Percentiles rank a stretch among this genome's conserved stretches.
Evolutionary conservation across 2,888 invertebrate species (phyloP).

Genomic region (Aleiodes testaceus): DNA sequence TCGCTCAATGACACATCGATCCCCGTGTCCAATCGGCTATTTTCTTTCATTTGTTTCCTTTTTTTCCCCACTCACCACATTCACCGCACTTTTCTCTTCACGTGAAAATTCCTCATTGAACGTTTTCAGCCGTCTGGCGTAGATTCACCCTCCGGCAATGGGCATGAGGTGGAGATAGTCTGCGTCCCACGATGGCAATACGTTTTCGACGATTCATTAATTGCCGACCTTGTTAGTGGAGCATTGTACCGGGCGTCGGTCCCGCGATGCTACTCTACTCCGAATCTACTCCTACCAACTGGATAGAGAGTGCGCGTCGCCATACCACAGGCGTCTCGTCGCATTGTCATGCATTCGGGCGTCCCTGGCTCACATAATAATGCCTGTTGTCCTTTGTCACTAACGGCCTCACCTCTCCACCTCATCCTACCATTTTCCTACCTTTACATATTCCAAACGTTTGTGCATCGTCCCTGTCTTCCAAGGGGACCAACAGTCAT

Average conservation of each 20-base stretch:
- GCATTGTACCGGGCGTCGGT: conserved; percentile 61
- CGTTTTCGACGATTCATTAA: conserved; percentile 64
- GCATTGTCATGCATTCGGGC: conserved; percentile 63
- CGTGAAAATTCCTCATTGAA: conserved; percentile 17
- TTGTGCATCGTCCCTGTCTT: conserved; percentile 31
- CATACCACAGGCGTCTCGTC: conserved; percentile 31
- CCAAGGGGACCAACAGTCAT: conserved; percentile 8
- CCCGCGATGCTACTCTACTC: conserved; percentile 52
- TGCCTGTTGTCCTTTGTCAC: conserved; percentile 60
- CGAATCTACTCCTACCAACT: conserved; percentile 8
- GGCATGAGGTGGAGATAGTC: background rate
- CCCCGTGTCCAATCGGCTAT: conserved; percentile 18
- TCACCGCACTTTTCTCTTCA: conserved; percentile 10
- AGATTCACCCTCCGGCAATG: conserved; percentile 3
- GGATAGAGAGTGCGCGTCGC: conserved; percentile 35
- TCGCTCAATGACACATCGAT: conserved; percentile 34
- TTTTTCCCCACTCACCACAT: background rate
- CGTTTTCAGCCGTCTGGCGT: conserved; percentile 28
- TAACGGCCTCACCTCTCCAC: conserved; percentile 55
- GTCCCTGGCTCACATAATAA: conserved; percentile 55
- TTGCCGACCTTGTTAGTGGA: conserved; percentile 65
- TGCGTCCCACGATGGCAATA: conserved; percentile 45
- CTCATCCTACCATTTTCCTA: conserved; percentile 15
- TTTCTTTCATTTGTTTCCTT: conserved; percentile 21
- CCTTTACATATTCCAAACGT: background rate